These are phyloP conservation scores for Sogatella furcifera DNA, from an alignment of 1,140 invertebrate species.

Conservation along the genomic window DNA sequence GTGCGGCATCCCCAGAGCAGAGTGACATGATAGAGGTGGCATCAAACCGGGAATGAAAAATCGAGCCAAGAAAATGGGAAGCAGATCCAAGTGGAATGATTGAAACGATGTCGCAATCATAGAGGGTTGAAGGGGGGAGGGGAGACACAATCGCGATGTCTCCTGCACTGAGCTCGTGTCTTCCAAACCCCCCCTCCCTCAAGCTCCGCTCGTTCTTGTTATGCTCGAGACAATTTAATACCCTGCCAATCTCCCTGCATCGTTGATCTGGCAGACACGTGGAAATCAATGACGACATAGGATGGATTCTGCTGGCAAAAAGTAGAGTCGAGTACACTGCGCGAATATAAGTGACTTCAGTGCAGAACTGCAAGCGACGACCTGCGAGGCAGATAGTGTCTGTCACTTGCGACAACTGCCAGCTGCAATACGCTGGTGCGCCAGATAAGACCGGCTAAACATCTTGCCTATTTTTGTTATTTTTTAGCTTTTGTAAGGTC, in stretches of 20 bases:
- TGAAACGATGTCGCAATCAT: constrained; percentile 1
- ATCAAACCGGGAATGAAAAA: neutral
- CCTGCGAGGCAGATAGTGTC: too few species aligned
- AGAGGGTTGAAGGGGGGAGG: neutral
- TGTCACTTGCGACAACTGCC: too few species aligned
- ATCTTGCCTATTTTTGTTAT: too few species aligned
- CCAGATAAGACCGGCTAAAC: too few species aligned
- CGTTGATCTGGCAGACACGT: constrained; percentile 1
- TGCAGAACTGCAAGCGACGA: too few species aligned
- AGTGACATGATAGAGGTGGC: neutral
- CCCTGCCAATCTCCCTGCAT: constrained; percentile 2
- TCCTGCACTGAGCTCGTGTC: neutral
- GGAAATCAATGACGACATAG: neutral
- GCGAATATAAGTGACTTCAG: too few species aligned
- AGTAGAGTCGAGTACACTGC: too few species aligned
- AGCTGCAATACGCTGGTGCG: too few species aligned
- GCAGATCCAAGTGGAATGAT: neutral
- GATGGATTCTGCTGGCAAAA: too few species aligned
- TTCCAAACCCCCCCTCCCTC: neutral
- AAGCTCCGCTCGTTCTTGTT: neutral
- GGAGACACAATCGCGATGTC: neutral
- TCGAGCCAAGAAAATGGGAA: constrained; percentile 1
- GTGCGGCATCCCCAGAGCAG: neutral
- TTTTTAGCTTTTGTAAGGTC: too few species aligned
- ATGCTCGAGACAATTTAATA: constrained; percentile 1